Evolutionary conservation across 2,113 vertebrate species (phyloP).

Genomic region (Macaca mulatta): DNA sequence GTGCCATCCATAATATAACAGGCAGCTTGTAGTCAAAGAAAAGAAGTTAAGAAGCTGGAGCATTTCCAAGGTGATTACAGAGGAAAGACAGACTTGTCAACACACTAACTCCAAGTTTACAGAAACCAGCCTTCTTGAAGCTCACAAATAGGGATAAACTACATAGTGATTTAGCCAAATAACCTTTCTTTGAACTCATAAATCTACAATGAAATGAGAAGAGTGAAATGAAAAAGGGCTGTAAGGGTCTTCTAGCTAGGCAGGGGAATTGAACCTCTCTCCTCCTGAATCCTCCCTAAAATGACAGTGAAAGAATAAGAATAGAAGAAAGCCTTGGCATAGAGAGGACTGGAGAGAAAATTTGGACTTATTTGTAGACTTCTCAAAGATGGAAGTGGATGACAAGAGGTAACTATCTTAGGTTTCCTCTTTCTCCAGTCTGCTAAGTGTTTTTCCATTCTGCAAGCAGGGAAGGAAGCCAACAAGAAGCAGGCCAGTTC

Average conservation of each 20-base stretch:
- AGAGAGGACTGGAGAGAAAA: background rate
- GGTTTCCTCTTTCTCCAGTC: conserved; percentile 34
- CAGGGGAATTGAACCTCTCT: background rate
- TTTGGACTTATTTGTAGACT: background rate
- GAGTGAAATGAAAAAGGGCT: background rate
- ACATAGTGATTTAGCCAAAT: background rate
- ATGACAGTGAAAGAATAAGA: background rate
- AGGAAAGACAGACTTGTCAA: conserved; percentile 38
- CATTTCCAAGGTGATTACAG: background rate
- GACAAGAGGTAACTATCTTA: background rate
- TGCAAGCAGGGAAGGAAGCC: conserved; percentile 14
- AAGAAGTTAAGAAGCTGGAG: conserved; percentile 10
- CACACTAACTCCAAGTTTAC: background rate
- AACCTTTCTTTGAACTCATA: background rate
- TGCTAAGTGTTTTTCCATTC: conserved; percentile 36
- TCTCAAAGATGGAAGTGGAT: conserved; percentile 13
- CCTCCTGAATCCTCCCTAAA: background rate
- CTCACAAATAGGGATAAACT: background rate
- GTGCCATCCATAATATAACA: background rate
- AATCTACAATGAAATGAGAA: background rate
- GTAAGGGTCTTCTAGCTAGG: background rate
- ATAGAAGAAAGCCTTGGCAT: background rate
- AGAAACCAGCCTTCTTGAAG: background rate
- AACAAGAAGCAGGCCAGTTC: conserved; percentile 24
- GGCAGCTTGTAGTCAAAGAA: background rate